phyloP scores from a whole-genome alignment of 2,888 invertebrate species.

The Acronicta psi region DNA sequence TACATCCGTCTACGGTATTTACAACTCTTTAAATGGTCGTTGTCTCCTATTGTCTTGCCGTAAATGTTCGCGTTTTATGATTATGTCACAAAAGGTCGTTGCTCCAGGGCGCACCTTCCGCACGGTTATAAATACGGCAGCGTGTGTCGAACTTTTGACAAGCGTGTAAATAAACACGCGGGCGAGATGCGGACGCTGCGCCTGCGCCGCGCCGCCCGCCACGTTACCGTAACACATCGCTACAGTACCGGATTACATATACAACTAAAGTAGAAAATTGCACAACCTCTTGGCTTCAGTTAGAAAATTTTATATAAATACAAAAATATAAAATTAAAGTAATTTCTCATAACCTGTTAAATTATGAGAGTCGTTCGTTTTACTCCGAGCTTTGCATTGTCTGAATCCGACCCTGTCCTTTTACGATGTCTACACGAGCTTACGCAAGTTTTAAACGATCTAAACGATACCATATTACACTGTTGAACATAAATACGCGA shows the following conservation, averaged over 20 bases:
- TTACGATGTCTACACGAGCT: slow-evolving; percentile 64
- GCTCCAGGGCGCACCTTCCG: slow-evolving; percentile 85
- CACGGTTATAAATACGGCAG: slow-evolving; percentile 81
- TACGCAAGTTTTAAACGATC: slow-evolving; percentile 61
- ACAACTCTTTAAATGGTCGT: slow-evolving; percentile 63
- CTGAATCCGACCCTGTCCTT: slow-evolving; percentile 33
- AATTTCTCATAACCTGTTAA: not conserved
- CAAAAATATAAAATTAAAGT: not conserved
- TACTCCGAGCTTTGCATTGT: not conserved
- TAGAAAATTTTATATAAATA: not conserved
- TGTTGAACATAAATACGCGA: slow-evolving; percentile 51
- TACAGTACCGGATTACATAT: slow-evolving; percentile 30
- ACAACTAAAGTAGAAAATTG: slow-evolving; percentile 2
- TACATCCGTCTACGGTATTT: slow-evolving; percentile 71
- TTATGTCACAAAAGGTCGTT: slow-evolving; percentile 76
- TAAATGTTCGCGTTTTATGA: slow-evolving; percentile 61
- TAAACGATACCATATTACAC: slow-evolving; percentile 55
- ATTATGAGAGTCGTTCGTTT: not conserved
- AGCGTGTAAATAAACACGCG: slow-evolving; percentile 82
- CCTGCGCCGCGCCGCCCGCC: slow-evolving; percentile 38
- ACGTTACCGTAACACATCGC: slow-evolving; percentile 21
- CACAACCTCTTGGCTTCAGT: not conserved
- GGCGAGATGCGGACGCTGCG: slow-evolving; percentile 67
- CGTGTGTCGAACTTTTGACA: slow-evolving; percentile 86
- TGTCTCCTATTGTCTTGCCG: slow-evolving; percentile 66